These are phyloP conservation scores for Steinernema carpocapsae DNA, from an alignment of 2,888 invertebrate species.

Conservation along the genomic window DNA sequence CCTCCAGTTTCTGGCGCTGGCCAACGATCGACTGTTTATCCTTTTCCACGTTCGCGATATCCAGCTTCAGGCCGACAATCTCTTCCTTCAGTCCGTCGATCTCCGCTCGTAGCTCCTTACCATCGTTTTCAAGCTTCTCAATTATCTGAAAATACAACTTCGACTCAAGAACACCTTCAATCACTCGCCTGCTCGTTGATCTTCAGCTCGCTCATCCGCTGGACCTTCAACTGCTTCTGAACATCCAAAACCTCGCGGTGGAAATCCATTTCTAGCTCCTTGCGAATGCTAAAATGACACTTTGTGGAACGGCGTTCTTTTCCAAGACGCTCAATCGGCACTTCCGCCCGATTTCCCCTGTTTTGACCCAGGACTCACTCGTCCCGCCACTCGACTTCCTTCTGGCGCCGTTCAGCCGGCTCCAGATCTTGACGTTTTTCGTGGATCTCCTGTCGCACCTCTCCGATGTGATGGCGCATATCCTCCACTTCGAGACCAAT, in stretches of 20 bases:
- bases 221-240: slow-evolving; percentile 2
- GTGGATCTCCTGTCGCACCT: not conserved
- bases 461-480: not conserved
- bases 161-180: not conserved
- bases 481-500: not conserved
- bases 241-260: not conserved
- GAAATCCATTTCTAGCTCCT: slow-evolving; percentile 11
- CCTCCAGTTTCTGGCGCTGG: slow-evolving; percentile 11
- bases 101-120: not conserved
- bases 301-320: not conserved
- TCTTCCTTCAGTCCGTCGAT: not conserved
- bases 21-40: not conserved
- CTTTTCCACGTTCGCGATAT: not conserved
- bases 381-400: not conserved
- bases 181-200: slow-evolving; percentile 15
- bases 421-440: not conserved
- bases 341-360: too few relatives aligned
- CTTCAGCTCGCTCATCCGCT: slow-evolving; percentile 3
- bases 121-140: not conserved
- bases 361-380: slow-evolving; percentile 25
- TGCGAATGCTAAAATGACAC: not conserved
- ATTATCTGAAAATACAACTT: slow-evolving; percentile 13
- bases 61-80: not conserved
- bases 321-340: too few relatives aligned
- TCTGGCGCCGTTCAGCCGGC: not conserved